Evolutionary conservation across 2,888 invertebrate species (phyloP), one percentile per base, ranked within the genome.

Genomic region (Alcis repandata): DNA sequence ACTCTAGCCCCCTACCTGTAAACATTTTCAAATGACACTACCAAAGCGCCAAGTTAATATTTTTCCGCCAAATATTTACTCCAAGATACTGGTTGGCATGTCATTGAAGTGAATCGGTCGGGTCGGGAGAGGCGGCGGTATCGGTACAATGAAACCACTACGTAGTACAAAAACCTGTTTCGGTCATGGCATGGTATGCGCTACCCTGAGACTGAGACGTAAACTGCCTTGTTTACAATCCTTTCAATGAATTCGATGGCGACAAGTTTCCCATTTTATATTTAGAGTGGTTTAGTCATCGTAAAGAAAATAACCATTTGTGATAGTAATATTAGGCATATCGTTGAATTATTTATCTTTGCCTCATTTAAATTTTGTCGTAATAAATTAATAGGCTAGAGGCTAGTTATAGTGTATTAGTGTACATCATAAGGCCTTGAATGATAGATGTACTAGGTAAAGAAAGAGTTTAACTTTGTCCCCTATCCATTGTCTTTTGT

Each of bases 91-190:
- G 62, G 59, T 51, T 58, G 59, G 60, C 68, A 46, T 60, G 65
- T 75, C 69, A 74, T 73, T 71, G 73, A 75, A 78, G 74, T 74
- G 78, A 79, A 79, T 80, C 79, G 77, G 79, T 72, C n/a, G 77
- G 76, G 77, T 76, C 79, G 76, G 80, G 77, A 72, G 75, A 76
- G 76, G 77, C 74, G 76, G 74, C 33, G 2, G 11, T 45, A 45
- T 20, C 51, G 75, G 76, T 77, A 87, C 87, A 87, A 87, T 90
- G 87, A 86, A 90, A 88, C 89, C 84, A 90, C 88, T 87, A 88
- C 86, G 87, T 86, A 86, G 87, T 89, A 87, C 84, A 80, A 88
- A 64, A 93, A 93, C 93, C 91, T 82, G 93, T 93, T 93, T 87
- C 80, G 79, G 85, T 46, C 60, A 52, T 60, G 65, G 79, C 79